Evolutionary conservation across 2,888 invertebrate species (phyloP), one percentile per base, ranked within the genome.

Genomic region (Tenthredo mesomela): DNA sequence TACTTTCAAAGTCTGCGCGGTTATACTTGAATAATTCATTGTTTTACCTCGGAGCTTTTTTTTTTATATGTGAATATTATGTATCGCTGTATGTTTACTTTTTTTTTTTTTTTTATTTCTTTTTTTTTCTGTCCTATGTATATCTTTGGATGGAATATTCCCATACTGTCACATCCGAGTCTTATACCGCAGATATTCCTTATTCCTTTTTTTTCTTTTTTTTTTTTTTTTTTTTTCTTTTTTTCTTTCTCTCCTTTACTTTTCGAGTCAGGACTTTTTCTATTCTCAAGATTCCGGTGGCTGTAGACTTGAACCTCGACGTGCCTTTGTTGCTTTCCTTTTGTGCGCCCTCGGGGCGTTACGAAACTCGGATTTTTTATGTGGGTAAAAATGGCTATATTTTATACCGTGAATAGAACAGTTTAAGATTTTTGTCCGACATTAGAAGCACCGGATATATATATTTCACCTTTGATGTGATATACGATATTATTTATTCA

Each of bases 321-420:
- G 80, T 61, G n/a, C 61, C 80, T 61, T 80, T 80, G 80, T 80
- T 61, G 80, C 80, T 80, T 37, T 80, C 21, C 40, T 61, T 80
- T 80, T 80, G 80, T 80, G 12, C 10, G 12, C 10, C 21, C 25
- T 61, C 40, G 7, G 67, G 67, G 67, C 73, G 50, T 50, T 54
- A 40, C 77, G 47, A 73, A 40, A 25, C 77, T 77, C 33, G 40
- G 77, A 77, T 77, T 73, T 54, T 77, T 50, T 54, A 50, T n/a
- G 50, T 33, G 29, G 47, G 7, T 50, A 77, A 77, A 73, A 50
- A 21, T 33, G 50, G 77, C 54, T 29, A 77, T 54, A 77, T 50
- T 54, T 77, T 47, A 77, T 54, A 15, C 25, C 77, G 18, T 50
- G 77, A 73, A 73, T 73, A 73, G 43, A 73, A 43, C 73, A 73